Conservation (phyloP, 2,797 vertebrate species). For the Girardinus metallicus region DNA sequence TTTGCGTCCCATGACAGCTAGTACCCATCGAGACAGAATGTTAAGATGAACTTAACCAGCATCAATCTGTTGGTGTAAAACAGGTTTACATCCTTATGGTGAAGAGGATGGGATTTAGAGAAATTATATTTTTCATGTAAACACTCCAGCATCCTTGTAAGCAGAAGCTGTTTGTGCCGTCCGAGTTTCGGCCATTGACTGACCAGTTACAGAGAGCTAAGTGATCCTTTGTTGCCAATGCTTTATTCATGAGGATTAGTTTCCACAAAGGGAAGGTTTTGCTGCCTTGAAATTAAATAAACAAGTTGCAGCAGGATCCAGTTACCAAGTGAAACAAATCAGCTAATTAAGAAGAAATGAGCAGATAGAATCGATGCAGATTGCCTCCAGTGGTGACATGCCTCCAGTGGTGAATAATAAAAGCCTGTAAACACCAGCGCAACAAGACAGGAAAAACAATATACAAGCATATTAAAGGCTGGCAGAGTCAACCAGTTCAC, state of each 20-base stretch:
- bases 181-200: not conserved
- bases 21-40: constrained; percentile 1
- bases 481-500: constrained; percentile 19
- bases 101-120: not conserved
- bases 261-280: constrained; percentile 56
- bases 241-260: constrained; percentile 68
- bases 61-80: not conserved
- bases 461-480: constrained; percentile 20
- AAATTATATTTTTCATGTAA: constrained; percentile 9
- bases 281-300: constrained; percentile 72
- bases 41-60: constrained; percentile 1
- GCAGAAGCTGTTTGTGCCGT: constrained; percentile 29
- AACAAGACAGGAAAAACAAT: constrained; percentile 20
- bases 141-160: constrained; percentile 13
- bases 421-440: constrained; percentile 57
- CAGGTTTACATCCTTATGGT: constrained; percentile 4
- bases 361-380: constrained; percentile 75
- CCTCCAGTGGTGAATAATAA: constrained; percentile 62
- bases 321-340: constrained; percentile 80
- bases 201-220: constrained; percentile 23
- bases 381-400: constrained; percentile 70
- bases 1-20: not conserved
- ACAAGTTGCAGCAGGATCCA: constrained; percentile 66
- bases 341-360: constrained; percentile 81
- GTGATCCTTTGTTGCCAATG: constrained; percentile 47